A percentile compares a stretch with the other conserved stretches of the same genome.
Evolutionary conservation across 2,888 invertebrate species (phyloP).

Genomic region (Drosophila antonietae): DNA sequence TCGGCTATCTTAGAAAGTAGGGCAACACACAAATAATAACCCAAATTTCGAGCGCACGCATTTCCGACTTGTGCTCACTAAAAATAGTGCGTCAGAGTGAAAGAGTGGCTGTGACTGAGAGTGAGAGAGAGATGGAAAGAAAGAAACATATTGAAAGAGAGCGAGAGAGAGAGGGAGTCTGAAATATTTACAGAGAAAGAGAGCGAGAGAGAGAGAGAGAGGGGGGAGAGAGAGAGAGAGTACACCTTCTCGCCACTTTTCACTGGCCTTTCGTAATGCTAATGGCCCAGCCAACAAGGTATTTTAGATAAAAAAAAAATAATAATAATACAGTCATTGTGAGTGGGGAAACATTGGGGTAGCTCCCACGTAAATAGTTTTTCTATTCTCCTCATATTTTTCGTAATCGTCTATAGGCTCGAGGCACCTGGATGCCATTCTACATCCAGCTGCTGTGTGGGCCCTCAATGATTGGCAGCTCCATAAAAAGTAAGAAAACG

Average conservation of each 20-base stretch:
- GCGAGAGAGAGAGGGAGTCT: not conserved
- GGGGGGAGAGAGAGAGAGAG: not conserved
- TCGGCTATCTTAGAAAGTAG: constrained; percentile 67
- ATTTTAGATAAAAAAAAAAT: constrained; percentile 14
- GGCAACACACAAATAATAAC: constrained; percentile 73
- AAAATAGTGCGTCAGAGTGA: constrained; percentile 21
- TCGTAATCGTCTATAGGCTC: constrained; percentile 23
- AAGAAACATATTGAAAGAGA: too few species aligned
- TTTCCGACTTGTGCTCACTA: constrained; percentile 54
- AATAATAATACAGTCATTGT: constrained; percentile 9
- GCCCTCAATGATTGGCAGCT: constrained; percentile 3
- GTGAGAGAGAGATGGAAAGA: not conserved
- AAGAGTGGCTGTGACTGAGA: not conserved
- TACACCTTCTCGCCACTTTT: constrained; percentile 41
- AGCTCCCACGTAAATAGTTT: constrained; percentile 21
- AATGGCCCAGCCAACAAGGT: constrained; percentile 33
- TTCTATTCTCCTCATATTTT: not conserved
- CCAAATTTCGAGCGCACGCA: constrained; percentile 73
- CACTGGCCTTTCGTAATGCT: constrained; percentile 55
- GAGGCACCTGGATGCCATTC: constrained; percentile 11
- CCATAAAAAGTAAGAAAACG: not conserved
- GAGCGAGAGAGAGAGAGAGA: not conserved
- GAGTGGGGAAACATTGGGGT: constrained; percentile 16
- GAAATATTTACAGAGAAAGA: too few species aligned
- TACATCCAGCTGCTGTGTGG: not conserved